Percentiles rank a stretch among this genome's conserved stretches.
These are phyloP conservation scores for Masnerella sp. DNA, from an alignment of 2,888 invertebrate species.

Conservation along the genomic window DNA sequence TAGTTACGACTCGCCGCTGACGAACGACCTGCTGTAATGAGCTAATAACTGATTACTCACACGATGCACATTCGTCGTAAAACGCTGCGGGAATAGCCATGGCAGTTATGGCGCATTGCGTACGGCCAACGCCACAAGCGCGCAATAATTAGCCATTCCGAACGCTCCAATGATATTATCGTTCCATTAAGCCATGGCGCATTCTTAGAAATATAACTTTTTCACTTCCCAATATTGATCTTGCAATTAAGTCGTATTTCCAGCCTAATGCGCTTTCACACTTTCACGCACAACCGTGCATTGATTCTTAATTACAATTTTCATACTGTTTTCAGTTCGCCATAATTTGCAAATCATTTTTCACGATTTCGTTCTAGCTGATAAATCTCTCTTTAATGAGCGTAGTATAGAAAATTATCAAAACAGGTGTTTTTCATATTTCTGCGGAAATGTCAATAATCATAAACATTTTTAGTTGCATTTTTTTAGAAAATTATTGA, in stretches of 20 bases:
- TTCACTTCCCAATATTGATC: conserved; percentile 28
- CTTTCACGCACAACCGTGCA: too few species aligned
- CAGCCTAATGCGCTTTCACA: not conserved
- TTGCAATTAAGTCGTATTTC: conserved; percentile 1
- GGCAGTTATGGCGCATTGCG: conserved; percentile 39
- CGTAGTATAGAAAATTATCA: too few species aligned
- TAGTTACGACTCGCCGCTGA: conserved; percentile 56
- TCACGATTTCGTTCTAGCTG: too few species aligned
- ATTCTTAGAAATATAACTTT: conserved; percentile 31
- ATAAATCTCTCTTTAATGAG: too few species aligned
- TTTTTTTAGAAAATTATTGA: too few species aligned
- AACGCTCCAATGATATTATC: conserved; percentile 52
- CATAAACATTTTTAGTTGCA: too few species aligned
- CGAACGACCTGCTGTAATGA: conserved; percentile 58
- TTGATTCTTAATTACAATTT: too few species aligned
- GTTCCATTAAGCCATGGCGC: conserved; percentile 19
- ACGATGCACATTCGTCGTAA: conserved; percentile 48
- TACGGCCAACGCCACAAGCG: conserved; percentile 49
- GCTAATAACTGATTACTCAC: conserved; percentile 61
- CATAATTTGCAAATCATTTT: too few species aligned
- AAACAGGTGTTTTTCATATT: too few species aligned
- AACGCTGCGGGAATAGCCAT: conserved; percentile 47
- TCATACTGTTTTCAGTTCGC: too few species aligned
- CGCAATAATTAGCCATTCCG: conserved; percentile 52
- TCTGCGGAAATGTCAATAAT: too few species aligned